Evolutionary conservation across 2,797 vertebrate genomes (phyloP), one percentile per base, ranked within the genome.

Genomic region (Setipinna tenuifilis): DNA sequence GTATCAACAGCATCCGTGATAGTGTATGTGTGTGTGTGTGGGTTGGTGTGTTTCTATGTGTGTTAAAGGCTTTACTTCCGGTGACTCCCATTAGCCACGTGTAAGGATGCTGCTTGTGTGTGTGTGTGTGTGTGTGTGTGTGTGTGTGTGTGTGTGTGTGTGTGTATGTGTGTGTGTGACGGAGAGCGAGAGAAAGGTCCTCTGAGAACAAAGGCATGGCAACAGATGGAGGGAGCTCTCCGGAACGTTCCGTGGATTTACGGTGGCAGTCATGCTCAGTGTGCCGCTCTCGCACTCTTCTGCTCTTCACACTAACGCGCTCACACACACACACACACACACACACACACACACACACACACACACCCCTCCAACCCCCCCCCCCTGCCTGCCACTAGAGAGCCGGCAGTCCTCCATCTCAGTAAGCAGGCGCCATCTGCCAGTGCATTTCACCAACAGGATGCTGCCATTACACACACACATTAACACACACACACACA

Each of bases 221-320:
- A 71, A 71, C 65, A 71, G 65, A 71, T 71, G 65, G 65, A 71
- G 11, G 28, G 65, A 71, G 65, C 65, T 71, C 65, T 71, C 65
- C 25, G 28, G 65, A 71, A 71, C 65, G 65, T 71, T 71, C 65
- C 14, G 25, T 71, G 65, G 65, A 71, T 71, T 71, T 71, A 71
- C 65, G 65, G 65, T 71, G 65, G 65, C 65, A 28, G 65, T 71
- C 65, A 71, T 28, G 65, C 65, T 71, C 65, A 71, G 14, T 71
- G 65, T 71, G 65, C 65, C 31, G 16, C 65, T 71, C 28, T 71
- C 65, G 5, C 28, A 28, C 65, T 71, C 28, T n/a, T n/a, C 28
- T 71, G 28, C 28, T 71, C 65, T 31, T 23, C 65, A 71, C 28
- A 71, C 28, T 28, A 23, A 71, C 65, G 25, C 28, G 35, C 65